These are phyloP conservation scores for Phataginus tricuspis DNA, from an alignment of 2,797 vertebrate genomes.

Conservation along the genomic window DNA sequence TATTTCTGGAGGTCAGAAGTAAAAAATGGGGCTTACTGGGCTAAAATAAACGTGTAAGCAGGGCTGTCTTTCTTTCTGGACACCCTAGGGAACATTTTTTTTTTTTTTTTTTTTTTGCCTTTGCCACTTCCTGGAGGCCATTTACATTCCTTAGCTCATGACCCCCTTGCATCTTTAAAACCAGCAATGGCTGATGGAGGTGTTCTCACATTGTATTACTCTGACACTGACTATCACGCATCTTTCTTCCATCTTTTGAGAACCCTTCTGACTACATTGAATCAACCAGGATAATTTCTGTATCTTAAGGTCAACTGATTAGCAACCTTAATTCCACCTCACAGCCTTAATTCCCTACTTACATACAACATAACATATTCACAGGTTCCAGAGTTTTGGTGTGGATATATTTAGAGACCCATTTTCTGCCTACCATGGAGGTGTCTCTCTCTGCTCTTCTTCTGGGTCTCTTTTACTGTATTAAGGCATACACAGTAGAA, in stretches of 20 bases:
- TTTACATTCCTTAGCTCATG: neutral
- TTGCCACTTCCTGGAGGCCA: neutral
- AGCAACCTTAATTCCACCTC: neutral
- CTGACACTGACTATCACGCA: neutral
- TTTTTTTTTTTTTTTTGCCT: neutral
- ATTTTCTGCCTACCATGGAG: neutral
- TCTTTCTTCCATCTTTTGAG: neutral
- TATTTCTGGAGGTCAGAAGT: neutral
- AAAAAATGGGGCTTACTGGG: neutral
- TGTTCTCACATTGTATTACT: neutral
- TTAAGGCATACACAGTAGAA: neutral
- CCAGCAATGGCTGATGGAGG: neutral
- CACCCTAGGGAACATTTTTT: neutral
- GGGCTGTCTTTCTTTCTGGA: neutral
- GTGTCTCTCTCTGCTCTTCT: neutral
- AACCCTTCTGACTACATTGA: neutral
- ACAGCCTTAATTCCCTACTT: neutral
- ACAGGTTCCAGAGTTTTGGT: neutral
- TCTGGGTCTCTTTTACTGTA: neutral
- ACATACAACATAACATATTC: neutral
- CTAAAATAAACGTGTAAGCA: neutral
- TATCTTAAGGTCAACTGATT: neutral
- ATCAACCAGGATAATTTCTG: neutral
- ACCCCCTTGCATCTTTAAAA: neutral
- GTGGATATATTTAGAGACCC: neutral